Conservation (phyloP, 1,140 invertebrate genomes). For the Drosophila sechellia region DNA sequence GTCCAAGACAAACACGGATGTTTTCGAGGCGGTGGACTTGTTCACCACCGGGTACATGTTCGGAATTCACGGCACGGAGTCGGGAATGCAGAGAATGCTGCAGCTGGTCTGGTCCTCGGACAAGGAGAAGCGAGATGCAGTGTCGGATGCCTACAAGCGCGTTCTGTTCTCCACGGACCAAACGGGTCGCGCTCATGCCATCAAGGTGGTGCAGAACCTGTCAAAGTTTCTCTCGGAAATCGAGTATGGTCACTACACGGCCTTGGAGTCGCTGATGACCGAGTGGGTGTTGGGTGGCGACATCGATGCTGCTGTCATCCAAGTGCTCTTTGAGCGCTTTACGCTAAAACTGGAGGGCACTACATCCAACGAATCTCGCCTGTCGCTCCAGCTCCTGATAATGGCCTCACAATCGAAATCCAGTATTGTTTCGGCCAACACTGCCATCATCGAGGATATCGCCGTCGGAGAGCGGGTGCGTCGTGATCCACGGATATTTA, state of each 20-base stretch:
- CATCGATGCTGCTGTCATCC: conserved; percentile 85
- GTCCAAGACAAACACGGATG: conserved; percentile 91
- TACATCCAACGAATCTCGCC: conserved; percentile 88
- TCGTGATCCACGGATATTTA: conserved; percentile 74
- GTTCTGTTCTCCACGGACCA: conserved; percentile 78
- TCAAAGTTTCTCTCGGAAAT: conserved; percentile 87
- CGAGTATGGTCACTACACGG: conserved; percentile 88
- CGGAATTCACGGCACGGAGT: conserved; percentile 89
- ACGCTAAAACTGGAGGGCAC: conserved; percentile 90
- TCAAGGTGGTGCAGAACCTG: conserved; percentile 87
- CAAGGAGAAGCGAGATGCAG: conserved; percentile 86
- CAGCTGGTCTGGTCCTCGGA: conserved; percentile 89
- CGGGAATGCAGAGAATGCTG: conserved; percentile 91
- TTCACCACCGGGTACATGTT: conserved; percentile 93
- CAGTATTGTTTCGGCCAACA: conserved; percentile 86
- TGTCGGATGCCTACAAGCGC: conserved; percentile 86
- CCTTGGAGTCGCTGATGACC: conserved; percentile 89
- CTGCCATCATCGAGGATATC: conserved; percentile 85
- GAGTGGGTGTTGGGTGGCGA: conserved; percentile 89
- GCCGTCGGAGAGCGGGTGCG: conserved; percentile 74
- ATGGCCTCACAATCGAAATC: conserved; percentile 89
- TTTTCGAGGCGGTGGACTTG: conserved; percentile 93
- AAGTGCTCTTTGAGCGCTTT: conserved; percentile 93
- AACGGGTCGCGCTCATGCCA: conserved; percentile 82
- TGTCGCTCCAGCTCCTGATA: conserved; percentile 89